Evolutionary conservation across 2,888 invertebrate species (phyloP), one percentile per base, ranked within the genome.

Genomic region (Teleogryllus oceanicus): DNA sequence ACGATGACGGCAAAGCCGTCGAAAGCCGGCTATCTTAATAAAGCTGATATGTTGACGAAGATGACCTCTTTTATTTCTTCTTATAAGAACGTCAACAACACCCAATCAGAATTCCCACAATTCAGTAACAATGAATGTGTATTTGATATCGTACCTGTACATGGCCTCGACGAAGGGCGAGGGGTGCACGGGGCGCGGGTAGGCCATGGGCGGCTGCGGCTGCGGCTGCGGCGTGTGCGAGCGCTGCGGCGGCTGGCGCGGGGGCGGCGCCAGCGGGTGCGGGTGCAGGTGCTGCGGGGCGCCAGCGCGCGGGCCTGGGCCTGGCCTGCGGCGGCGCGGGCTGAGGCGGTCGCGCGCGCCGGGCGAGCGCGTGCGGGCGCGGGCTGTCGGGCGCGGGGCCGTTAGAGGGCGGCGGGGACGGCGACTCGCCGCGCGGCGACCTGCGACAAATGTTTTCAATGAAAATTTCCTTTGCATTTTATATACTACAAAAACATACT

Each of bases 141-240:
- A n/a, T n/a, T n/a, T n/a, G n/a, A n/a, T n/a, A n/a, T n/a, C n/a
- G n/a, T n/a, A n/a, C n/a, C 92, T 89, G 85, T 93, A 94, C 89
- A 94, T 91, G 2, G 92, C 92, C 81, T 94, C 94, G 76, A 94
- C 88, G 79, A 95, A 88, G 87, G 93, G 78, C 75, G 77, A 62
- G 0, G 95, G 95, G 85, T 95, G 94, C 81, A 95, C 92, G 0
- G 95, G 94, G 85, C 94, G 90, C 0, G 96, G 96, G 84, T 95
- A 96, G 0, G 92, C 93, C 88, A 94, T 91, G 80, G 87, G 87
- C 0, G 91, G 90, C 1, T 92, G 90, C 1, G 37, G 37, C 13
- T 37, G 50, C 76, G 49, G 18, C 13, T 37, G 77, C 16, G 77
- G 24, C 77, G 49, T 49, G 13, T 16, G 24, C 50, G 24, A 37